These are phyloP conservation scores for Tokudaia tokunoshimensis DNA, from an alignment of 2,797 vertebrate genomes.

Conservation along the genomic window DNA sequence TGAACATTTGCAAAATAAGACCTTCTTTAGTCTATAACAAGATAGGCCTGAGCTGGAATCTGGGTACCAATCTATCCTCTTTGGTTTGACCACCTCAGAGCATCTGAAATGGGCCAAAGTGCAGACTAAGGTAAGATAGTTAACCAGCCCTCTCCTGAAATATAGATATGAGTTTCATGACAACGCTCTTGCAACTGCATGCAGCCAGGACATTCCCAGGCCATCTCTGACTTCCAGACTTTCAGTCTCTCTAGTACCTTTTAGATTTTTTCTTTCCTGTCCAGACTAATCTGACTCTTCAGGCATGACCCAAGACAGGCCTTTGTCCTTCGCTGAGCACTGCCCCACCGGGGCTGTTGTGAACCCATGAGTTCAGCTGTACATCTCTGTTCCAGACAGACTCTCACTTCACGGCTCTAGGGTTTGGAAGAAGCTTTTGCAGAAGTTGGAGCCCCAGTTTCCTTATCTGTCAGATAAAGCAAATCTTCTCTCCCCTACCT, in stretches of 20 bases:
- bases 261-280: neutral
- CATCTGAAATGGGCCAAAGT: neutral
- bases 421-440: neutral
- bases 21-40: neutral
- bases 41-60: neutral
- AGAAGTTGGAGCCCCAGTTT: neutral
- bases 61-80: neutral
- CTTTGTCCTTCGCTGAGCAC: conserved; percentile 17
- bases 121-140: neutral
- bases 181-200: neutral
- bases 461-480: neutral
- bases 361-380: neutral
- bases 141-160: neutral
- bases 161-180: neutral
- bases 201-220: neutral
- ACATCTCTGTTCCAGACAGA: neutral
- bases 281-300: neutral
- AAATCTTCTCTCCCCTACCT: neutral
- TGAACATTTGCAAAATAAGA: neutral
- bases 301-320: conserved; percentile 33
- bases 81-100: neutral
- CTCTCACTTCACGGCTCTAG: neutral
- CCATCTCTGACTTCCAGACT: neutral
- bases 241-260: neutral
- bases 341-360: neutral